phyloP scores from a whole-genome alignment of 2,113 vertebrate species.

The Gorilla gorilla region DNA sequence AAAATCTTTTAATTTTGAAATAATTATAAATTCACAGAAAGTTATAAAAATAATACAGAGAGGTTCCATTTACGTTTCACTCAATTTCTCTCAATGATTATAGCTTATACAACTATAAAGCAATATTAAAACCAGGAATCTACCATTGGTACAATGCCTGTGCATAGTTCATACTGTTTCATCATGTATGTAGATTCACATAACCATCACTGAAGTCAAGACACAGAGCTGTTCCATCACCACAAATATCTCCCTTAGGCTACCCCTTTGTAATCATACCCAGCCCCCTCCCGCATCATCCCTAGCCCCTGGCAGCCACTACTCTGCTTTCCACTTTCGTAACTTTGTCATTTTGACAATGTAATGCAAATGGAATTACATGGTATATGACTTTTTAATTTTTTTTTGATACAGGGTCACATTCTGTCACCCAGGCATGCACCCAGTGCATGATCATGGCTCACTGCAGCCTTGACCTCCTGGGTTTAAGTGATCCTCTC shows the following conservation, averaged over 20 bases:
- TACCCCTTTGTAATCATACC: neutral
- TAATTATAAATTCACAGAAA: neutral
- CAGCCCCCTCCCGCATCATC: neutral
- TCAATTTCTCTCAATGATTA: neutral
- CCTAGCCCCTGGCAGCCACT: neutral
- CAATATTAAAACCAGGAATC: neutral
- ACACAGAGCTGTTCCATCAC: neutral
- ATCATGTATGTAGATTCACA: neutral
- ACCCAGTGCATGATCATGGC: too few relatives aligned
- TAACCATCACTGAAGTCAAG: neutral
- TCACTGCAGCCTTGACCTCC: too few relatives aligned
- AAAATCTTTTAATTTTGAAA: neutral
- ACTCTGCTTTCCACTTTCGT: neutral
- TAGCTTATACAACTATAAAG: neutral
- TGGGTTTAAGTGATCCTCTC: too few relatives aligned
- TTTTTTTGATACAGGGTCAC: too few relatives aligned
- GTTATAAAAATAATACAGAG: neutral
- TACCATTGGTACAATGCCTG: neutral
- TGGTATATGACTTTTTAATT: neutral
- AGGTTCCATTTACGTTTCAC: neutral
- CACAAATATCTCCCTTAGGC: neutral
- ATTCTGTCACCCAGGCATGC: too few relatives aligned
- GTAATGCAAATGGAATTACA: neutral
- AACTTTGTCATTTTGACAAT: neutral
- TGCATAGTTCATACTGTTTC: neutral